These are phyloP conservation scores for Asbolus verrucosus DNA, from an alignment of 1,140 invertebrate genomes.

Conservation along the genomic window DNA sequence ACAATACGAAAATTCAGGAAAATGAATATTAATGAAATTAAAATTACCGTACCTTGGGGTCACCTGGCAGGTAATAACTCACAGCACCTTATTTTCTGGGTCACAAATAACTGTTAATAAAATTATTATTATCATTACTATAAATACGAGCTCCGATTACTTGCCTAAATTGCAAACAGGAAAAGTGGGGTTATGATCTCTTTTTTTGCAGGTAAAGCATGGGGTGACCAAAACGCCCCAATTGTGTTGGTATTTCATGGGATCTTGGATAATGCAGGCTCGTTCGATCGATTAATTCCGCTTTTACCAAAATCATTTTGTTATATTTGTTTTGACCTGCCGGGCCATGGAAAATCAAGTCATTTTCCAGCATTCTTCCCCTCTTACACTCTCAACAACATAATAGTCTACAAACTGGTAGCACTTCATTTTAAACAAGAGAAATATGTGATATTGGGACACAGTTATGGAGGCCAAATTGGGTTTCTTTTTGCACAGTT, in stretches of 20 bases:
- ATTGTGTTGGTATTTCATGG: constrained; percentile 75
- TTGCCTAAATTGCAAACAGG: too few species aligned
- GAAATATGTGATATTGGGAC: constrained; percentile 67
- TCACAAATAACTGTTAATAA: too few species aligned
- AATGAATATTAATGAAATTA: constrained; percentile 69
- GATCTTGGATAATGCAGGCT: constrained; percentile 72
- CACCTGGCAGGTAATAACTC: constrained; percentile 72
- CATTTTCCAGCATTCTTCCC: constrained; percentile 68
- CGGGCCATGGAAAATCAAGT: constrained; percentile 78
- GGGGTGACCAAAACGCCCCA: constrained; percentile 69
- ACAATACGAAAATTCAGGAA: constrained; percentile 24
- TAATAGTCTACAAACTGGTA: constrained; percentile 67
- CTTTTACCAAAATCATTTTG: constrained; percentile 70
- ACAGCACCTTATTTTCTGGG: too few species aligned
- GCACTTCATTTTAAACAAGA: constrained; percentile 69
- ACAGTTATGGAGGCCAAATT: constrained; percentile 71
- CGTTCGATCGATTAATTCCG: constrained; percentile 74
- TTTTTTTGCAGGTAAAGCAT: constrained; percentile 70
- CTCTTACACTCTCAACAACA: constrained; percentile 66
- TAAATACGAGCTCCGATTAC: too few species aligned
- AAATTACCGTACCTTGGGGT: constrained; percentile 85
- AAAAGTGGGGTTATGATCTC: constrained; percentile 26
- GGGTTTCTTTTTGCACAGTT: constrained; percentile 65
- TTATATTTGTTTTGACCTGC: constrained; percentile 76
- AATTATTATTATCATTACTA: too few species aligned